Conservation (phyloP, 2,797 vertebrate genomes). For the Serranus cabrilla region DNA sequence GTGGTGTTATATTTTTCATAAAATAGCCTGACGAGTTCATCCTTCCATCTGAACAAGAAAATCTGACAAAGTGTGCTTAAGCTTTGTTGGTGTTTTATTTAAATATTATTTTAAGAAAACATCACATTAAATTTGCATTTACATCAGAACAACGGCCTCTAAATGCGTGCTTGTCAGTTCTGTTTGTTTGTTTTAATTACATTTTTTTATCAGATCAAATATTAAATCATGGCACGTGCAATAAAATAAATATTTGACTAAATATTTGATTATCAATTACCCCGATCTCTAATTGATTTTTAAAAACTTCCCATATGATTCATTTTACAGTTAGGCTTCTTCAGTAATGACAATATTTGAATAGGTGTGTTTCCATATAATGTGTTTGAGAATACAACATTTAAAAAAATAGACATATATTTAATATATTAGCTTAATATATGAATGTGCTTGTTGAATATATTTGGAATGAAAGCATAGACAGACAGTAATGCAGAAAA, state of each 20-base stretch:
- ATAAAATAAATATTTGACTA: background rate
- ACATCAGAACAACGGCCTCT: background rate
- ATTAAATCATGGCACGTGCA: background rate
- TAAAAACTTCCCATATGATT: background rate
- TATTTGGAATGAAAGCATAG: background rate
- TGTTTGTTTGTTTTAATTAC: background rate
- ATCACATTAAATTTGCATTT: background rate
- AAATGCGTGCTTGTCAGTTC: background rate
- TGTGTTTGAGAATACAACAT: background rate
- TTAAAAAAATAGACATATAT: background rate
- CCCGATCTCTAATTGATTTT: background rate
- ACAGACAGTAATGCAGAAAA: background rate
- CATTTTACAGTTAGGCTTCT: background rate
- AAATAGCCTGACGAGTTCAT: background rate
- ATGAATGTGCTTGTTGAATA: background rate
- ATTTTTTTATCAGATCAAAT: slow-evolving; percentile 8
- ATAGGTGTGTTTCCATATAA: background rate
- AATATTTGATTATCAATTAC: background rate
- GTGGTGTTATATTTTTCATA: background rate
- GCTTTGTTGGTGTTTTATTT: background rate
- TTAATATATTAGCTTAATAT: too few species aligned
- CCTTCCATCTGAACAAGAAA: too few species aligned
- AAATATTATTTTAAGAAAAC: background rate
- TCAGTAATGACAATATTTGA: background rate
- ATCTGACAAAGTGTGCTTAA: background rate